Evolutionary conservation across 2,797 vertebrate genomes (phyloP).

Genomic region (Bovichtus diacanthus): DNA sequence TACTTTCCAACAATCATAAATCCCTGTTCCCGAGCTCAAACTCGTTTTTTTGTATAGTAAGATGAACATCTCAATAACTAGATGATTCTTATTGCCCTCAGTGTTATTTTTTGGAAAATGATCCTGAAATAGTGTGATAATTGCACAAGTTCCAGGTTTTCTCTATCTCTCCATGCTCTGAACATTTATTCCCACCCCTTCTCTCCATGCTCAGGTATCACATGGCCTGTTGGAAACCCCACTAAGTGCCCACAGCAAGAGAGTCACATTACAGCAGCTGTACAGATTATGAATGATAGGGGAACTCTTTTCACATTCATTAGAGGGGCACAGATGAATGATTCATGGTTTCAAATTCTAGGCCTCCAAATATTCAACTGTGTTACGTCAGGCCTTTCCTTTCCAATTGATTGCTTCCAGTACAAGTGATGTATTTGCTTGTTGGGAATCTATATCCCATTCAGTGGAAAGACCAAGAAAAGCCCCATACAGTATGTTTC

Average conservation of each 20-base stretch:
- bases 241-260: constrained; percentile 76
- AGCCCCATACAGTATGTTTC: not conserved
- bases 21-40: not conserved
- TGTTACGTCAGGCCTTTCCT: constrained; percentile 68
- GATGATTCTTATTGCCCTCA: not conserved
- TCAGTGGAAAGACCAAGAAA: constrained; percentile 23
- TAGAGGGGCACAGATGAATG: constrained; percentile 80
- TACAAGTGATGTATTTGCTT: constrained; percentile 53
- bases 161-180: constrained; percentile 30
- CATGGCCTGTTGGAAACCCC: constrained; percentile 60
- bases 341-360: constrained; percentile 82
- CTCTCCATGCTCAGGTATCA: constrained; percentile 60
- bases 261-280: constrained; percentile 79
- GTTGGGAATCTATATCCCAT: constrained; percentile 33
- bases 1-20: too few species aligned
- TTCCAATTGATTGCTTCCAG: constrained; percentile 51
- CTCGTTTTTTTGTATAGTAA: constrained; percentile 19
- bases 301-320: constrained; percentile 83
- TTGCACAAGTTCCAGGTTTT: constrained; percentile 41
- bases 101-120: constrained; percentile 23
- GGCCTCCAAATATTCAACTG: constrained; percentile 70
- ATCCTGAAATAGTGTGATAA: constrained; percentile 23
- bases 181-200: constrained; percentile 48
- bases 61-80: constrained; percentile 24
- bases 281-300: constrained; percentile 84